Conservation (phyloP, 2,888 invertebrate genomes). For the Microctonus brassicae region DNA sequence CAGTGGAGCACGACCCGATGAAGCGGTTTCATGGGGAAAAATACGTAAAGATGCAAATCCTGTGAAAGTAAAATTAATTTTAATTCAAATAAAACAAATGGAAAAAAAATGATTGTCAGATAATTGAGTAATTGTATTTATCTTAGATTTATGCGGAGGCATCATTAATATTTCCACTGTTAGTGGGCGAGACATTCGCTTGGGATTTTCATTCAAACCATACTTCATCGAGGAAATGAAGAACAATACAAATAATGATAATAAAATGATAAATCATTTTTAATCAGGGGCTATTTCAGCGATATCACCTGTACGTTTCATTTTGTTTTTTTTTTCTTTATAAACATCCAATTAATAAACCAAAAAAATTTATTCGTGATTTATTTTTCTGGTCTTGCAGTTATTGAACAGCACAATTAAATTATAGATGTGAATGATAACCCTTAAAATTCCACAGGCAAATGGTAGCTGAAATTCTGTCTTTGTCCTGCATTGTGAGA, state of each 20-base stretch:
- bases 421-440: neutral
- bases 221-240: constrained; percentile 21
- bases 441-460: neutral
- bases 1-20: constrained; percentile 97
- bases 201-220: constrained; percentile 55
- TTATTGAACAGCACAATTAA: neutral
- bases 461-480: neutral
- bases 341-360: neutral
- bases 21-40: constrained; percentile 99
- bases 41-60: constrained; percentile 89
- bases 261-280: neutral
- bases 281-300: neutral
- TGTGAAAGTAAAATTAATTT: constrained; percentile 80
- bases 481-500: neutral
- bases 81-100: neutral
- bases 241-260: constrained; percentile 33
- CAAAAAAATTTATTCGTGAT: neutral
- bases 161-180: constrained; percentile 91
- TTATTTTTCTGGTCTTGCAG: neutral
- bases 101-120: neutral
- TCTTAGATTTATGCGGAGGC: constrained; percentile 89
- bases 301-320: neutral
- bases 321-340: neutral
- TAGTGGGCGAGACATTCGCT: constrained; percentile 97
- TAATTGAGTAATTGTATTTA: neutral